Evolutionary conservation across 2,797 vertebrate species (phyloP).

Genomic region (Sorex maritimensis): DNA sequence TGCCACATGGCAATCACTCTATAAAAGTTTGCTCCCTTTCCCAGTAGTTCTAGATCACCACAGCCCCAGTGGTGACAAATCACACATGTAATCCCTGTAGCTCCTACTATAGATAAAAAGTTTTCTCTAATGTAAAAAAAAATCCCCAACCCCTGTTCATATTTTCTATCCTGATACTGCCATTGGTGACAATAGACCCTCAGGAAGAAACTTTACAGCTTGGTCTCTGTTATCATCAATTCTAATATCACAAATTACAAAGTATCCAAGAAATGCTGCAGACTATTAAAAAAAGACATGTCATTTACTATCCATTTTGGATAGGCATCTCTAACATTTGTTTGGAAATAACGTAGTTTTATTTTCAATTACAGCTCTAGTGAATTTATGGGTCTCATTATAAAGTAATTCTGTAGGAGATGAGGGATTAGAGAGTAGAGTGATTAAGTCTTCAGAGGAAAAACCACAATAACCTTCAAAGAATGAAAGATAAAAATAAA

Average conservation of each 20-base stretch:
- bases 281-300: conserved; percentile 68
- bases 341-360: conserved; percentile 78
- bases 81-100: background rate
- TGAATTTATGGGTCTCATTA: conserved; percentile 83
- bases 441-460: conserved; percentile 82
- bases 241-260: conserved; percentile 37
- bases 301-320: conserved; percentile 11
- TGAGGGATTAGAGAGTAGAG: conserved; percentile 79
- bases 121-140: background rate
- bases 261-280: conserved; percentile 71
- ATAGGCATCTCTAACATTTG: conserved; percentile 73
- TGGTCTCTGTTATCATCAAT: conserved; percentile 48
- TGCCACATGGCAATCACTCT: background rate
- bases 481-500: conserved; percentile 78
- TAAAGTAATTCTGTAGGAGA: conserved; percentile 77
- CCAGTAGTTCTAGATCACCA: background rate
- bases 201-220: background rate
- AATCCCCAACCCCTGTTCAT: background rate
- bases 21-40: conserved; percentile 22
- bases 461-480: conserved; percentile 78
- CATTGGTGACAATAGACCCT: background rate
- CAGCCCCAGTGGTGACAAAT: background rate
- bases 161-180: background rate
- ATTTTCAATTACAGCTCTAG: conserved; percentile 78
- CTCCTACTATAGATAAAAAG: conserved; percentile 8